Base-by-base conservation (phyloP, 2,888 invertebrate genomes). In the Mythimna ferrago region DNA sequence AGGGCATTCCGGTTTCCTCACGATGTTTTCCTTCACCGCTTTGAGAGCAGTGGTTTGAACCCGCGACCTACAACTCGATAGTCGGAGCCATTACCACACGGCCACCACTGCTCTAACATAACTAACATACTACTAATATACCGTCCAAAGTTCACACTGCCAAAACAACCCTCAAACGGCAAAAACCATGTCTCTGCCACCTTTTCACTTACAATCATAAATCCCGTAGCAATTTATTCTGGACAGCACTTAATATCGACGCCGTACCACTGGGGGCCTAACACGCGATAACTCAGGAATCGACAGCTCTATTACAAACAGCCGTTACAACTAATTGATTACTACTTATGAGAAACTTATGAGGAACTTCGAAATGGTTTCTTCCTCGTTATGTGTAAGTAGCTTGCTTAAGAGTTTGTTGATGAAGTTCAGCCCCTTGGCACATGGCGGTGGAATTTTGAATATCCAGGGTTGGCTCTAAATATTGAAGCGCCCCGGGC, bases 241-340 rank as follows among this genome's bases (percentile, higher is more conserved):
- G 10, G 64, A 57, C 61, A 66, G 72, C 57, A 65, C 78, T 32
- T 58, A 66, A 77, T 77, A 66, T 38, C 65, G 51, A 9, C 11
- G 2, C 6, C 35, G 2, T 44, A 35, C 62, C 44, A 60, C 60
- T 38, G 38, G 35, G 38, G 60, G 51, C 21, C 44, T 19, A 57
- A 57, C 44, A 65, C 60, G 79, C 79, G 54, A 73, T 78, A 68
- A 78, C 53, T 78, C 79, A 78, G 6, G 11, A 11, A 14, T 78
- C 16, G 78, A 61, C 79, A 78, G 73, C 57, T 79, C 79, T 57
- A 73, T 79, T 78, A 53, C 53, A 61, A 48, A 48, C 67, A 68
- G 44, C 53, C 19, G 64, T 19, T 38, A 61, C 72, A 32, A 41
- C 44, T 78, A 77, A 77, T 65, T 73, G 53, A 78, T 73, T 64